Evolutionary conservation across 2,797 vertebrate genomes (phyloP).

Genomic region (Delichon dasypus): DNA sequence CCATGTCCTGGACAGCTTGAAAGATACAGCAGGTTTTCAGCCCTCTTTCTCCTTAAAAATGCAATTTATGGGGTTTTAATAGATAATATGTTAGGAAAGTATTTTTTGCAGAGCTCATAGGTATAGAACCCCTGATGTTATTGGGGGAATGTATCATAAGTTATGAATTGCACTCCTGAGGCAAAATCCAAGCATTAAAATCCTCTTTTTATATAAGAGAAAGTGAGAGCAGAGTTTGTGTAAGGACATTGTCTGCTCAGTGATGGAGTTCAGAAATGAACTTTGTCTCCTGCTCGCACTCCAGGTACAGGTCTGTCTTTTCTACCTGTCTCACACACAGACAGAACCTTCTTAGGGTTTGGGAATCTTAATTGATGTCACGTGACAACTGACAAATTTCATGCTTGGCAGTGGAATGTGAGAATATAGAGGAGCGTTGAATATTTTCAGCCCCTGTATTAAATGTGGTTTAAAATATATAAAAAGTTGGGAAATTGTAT

Average conservation of each 20-base stretch:
- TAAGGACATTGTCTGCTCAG: background rate
- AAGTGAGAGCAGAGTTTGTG: background rate
- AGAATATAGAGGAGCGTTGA: background rate
- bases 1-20: background rate
- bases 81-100: background rate
- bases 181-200: background rate
- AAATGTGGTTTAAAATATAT: background rate
- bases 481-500: background rate
- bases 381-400: background rate
- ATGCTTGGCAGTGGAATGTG: background rate
- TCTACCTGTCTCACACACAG: background rate
- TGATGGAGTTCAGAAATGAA: background rate
- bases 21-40: background rate
- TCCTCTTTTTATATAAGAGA: background rate
- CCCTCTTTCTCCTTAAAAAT: background rate
- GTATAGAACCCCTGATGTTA: background rate
- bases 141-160: background rate
- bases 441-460: background rate
- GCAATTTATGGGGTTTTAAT: background rate
- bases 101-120: background rate
- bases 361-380: background rate
- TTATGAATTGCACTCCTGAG: background rate
- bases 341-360: background rate
- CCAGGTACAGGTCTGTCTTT: background rate
- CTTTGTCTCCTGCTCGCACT: background rate